Evolutionary conservation across 2,797 vertebrate species (phyloP).

Genomic region (Notolepis coatsorum): DNA sequence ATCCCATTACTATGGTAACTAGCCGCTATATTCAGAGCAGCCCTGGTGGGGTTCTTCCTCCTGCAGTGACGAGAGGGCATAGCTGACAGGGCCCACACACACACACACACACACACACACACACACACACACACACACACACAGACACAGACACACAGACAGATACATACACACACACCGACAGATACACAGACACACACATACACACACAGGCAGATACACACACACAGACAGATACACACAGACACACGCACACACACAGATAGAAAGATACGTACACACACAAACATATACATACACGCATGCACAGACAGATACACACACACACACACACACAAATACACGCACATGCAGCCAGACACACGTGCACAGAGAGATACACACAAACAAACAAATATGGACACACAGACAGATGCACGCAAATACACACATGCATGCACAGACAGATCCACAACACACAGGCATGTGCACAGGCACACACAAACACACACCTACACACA

Average conservation of each 20-base stretch:
- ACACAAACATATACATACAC: background rate
- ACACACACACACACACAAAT: too few species aligned
- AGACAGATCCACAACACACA: background rate
- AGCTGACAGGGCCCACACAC: constrained; percentile 71
- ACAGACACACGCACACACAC: background rate
- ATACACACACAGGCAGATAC: constrained; percentile 19
- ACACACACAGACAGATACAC: background rate
- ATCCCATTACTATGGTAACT: constrained; percentile 85
- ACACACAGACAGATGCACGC: too few species aligned
- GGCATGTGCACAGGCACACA: background rate
- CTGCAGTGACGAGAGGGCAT: constrained; percentile 76
- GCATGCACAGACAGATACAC: too few species aligned
- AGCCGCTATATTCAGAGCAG: constrained; percentile 81
- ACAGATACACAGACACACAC: background rate
- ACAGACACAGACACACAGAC: constrained; percentile 11
- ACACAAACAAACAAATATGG: too few species aligned
- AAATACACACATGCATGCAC: too few species aligned
- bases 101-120: background rate
- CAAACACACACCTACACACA: background rate
- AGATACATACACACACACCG: too few species aligned
- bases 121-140: constrained; percentile 33
- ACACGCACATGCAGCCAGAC: background rate
- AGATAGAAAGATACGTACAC: background rate
- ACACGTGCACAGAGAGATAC: too few species aligned
- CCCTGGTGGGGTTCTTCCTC: constrained; percentile 72